Evolutionary conservation across 2,113 vertebrate genomes (phyloP), one percentile per base, ranked within the genome.

Genomic region (Chaetodon auriga): DNA sequence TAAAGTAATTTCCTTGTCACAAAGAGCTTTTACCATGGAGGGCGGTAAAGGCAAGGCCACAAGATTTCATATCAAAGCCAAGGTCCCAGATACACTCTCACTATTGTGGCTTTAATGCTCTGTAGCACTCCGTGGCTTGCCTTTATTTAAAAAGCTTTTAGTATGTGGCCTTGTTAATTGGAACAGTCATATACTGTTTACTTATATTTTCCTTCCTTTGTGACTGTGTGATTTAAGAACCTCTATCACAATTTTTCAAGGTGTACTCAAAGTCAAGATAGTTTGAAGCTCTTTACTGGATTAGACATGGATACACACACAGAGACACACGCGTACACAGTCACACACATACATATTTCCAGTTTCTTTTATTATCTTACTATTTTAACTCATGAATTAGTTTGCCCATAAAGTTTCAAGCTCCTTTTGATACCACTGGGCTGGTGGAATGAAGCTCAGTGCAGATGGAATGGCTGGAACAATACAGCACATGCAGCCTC

Each of bases 21-120:
- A 93, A 95, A 94, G 91, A 93, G 90, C 93, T 92, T 94, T 94
- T 93, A 92, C 92, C 91, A 89, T 82, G 86, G 80, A 93, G 90
- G 91, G 86, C 82, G 90, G 82, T 63, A 49, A 87, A 92, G 75
- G 87, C 94, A 93, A 95, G 94, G 93, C 85, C 85, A 78, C 75
- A 62, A 80, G 87, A 92, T 92, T 92, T 94, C 85, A 94, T 91
- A 93, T 92, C 84, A 91, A 92, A 91, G 69, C 87, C 92, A 94
- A 94, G 93, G 94, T 85, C 87, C 83, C 53, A 41, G 68, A 81
- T 89, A 80, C 85, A 87, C 82, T 90, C 86, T 90, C 80, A 81
- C 90, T 84, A 92, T 90, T 91, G 89, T 91, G 58, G 70, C 89
- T 90, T 74, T 88, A 92, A 89, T 85, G 81, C 90, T 84, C 75